Conservation (phyloP, 2,113 vertebrate species). For the Hipposideros armiger region DNA sequence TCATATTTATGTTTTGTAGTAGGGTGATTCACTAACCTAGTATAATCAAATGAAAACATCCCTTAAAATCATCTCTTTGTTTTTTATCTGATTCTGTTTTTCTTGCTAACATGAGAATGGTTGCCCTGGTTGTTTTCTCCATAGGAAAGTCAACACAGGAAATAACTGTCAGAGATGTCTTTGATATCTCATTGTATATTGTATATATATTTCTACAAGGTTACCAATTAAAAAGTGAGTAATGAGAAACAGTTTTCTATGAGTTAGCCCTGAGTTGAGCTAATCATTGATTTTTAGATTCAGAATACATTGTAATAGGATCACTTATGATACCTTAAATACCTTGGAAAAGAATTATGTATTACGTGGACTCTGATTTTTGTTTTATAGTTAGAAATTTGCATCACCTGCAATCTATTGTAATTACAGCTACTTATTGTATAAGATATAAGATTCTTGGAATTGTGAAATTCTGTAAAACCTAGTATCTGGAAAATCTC, state of each 20-base stretch:
- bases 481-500: constrained; percentile 61
- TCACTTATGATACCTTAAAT: neutral
- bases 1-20: neutral
- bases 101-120: constrained; percentile 19
- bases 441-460: constrained; percentile 16
- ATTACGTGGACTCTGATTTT: neutral
- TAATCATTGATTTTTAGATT: constrained; percentile 40
- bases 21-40: neutral
- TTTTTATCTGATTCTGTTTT: constrained; percentile 8
- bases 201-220: constrained; percentile 29
- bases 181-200: constrained; percentile 3
- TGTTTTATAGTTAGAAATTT: constrained; percentile 38
- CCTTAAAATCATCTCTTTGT: constrained; percentile 41
- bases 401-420: neutral
- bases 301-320: neutral
- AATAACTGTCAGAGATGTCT: constrained; percentile 23
- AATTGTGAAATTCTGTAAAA: constrained; percentile 58
- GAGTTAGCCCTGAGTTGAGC: neutral
- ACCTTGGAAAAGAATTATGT: neutral
- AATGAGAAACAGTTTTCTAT: neutral
- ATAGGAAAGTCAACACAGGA: constrained; percentile 1
- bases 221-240: constrained; percentile 9
- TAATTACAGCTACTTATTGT: neutral
- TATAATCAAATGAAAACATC: neutral
- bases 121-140: neutral